Evolutionary conservation across 2,797 vertebrate genomes (phyloP).

Genomic region (Buphagus erythrorhynchus): DNA sequence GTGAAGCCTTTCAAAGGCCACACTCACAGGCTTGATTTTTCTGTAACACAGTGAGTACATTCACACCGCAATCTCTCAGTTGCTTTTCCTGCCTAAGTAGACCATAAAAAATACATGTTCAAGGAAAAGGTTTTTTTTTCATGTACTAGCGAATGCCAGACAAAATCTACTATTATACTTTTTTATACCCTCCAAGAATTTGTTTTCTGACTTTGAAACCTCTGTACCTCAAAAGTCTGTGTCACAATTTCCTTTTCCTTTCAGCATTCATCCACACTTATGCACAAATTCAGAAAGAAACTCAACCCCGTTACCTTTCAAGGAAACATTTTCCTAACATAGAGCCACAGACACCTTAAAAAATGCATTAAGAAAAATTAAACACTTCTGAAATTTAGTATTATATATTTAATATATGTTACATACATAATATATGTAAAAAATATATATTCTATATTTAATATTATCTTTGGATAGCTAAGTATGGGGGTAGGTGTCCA

Average conservation of each 20-base stretch:
- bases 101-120: conserved; percentile 10
- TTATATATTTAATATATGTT: background rate
- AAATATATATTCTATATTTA: background rate
- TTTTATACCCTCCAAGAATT: background rate
- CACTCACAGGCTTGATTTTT: background rate
- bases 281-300: background rate
- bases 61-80: background rate
- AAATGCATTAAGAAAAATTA: background rate
- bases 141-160: background rate
- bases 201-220: background rate
- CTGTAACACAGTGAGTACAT: background rate
- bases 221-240: background rate
- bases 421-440: background rate
- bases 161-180: conserved; percentile 16
- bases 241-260: background rate
- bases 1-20: background rate
- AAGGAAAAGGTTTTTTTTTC: background rate
- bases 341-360: background rate
- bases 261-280: background rate
- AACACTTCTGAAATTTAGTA: background rate
- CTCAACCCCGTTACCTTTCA: background rate
- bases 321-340: background rate
- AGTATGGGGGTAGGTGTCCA: background rate
- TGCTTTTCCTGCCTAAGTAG: conserved; percentile 12
- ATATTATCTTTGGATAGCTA: background rate